Conservation (phyloP, 2,797 vertebrate species). For the Tolypeutes matacus region DNA sequence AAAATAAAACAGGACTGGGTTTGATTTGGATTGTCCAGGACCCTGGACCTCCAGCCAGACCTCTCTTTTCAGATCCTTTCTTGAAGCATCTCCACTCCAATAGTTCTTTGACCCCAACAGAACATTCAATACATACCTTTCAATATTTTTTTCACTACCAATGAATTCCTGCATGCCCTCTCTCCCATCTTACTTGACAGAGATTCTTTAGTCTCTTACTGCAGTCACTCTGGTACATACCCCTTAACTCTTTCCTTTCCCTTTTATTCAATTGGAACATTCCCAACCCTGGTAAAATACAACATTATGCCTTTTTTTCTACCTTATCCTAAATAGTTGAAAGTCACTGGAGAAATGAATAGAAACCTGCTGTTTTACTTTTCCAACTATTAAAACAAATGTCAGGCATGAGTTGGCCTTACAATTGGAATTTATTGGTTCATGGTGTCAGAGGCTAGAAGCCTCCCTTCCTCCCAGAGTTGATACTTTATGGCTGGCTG, state of each 20-base stretch:
- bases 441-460: no score
- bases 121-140: background rate
- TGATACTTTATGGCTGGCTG: no score
- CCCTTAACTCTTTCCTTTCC: background rate
- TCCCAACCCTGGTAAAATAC: background rate
- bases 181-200: background rate
- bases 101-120: background rate
- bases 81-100: background rate
- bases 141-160: background rate
- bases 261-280: background rate
- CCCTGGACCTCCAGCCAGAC: background rate
- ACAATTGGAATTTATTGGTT: no score
- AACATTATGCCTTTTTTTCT: background rate
- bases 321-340: background rate
- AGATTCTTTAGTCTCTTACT: background rate
- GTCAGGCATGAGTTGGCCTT: no score
- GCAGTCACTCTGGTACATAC: background rate
- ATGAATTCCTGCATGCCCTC: background rate
- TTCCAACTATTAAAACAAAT: no score
- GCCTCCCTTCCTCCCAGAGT: no score
- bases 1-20: background rate
- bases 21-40: background rate
- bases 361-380: background rate
- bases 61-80: background rate
- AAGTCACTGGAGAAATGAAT: background rate